Percentiles rank a stretch among this genome's conserved stretches.
Evolutionary conservation across 2,113 vertebrate genomes (phyloP).

Genomic region (Balaenoptera acutorostrata): DNA sequence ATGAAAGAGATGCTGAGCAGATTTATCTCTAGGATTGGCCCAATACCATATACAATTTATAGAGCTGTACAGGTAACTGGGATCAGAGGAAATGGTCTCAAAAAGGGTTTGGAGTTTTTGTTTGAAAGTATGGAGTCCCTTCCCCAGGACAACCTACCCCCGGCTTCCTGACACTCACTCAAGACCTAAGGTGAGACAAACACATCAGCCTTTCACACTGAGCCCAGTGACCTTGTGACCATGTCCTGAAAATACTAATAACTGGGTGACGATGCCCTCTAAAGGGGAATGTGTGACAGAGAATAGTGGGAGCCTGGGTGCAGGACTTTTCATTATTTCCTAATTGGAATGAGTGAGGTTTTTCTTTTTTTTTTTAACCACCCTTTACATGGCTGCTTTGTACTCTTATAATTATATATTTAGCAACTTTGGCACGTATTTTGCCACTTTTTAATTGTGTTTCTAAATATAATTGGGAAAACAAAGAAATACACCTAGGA

Average conservation of each 20-base stretch:
- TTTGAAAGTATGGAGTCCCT: neutral
- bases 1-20: conserved; percentile 45
- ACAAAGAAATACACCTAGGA: conserved; percentile 67
- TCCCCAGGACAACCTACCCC: neutral
- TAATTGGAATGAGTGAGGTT: neutral
- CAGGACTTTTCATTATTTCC: conserved; percentile 43
- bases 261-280: neutral
- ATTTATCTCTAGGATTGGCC: neutral
- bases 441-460: conserved; percentile 74
- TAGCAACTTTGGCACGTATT: conserved; percentile 73
- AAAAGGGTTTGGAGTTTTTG: neutral
- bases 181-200: neutral
- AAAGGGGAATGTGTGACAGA: neutral
- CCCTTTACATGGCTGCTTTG: conserved; percentile 36
- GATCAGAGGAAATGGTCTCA: conserved; percentile 24
- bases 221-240: neutral
- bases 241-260: neutral
- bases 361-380: conserved; percentile 16
- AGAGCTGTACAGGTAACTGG: neutral
- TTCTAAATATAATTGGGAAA: conserved; percentile 68
- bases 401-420: conserved; percentile 65
- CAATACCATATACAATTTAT: neutral
- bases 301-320: neutral
- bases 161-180: neutral
- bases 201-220: neutral